These are phyloP conservation scores for Alviniconcha marisindica DNA, from an alignment of 1,140 invertebrate genomes.

Conservation along the genomic window DNA sequence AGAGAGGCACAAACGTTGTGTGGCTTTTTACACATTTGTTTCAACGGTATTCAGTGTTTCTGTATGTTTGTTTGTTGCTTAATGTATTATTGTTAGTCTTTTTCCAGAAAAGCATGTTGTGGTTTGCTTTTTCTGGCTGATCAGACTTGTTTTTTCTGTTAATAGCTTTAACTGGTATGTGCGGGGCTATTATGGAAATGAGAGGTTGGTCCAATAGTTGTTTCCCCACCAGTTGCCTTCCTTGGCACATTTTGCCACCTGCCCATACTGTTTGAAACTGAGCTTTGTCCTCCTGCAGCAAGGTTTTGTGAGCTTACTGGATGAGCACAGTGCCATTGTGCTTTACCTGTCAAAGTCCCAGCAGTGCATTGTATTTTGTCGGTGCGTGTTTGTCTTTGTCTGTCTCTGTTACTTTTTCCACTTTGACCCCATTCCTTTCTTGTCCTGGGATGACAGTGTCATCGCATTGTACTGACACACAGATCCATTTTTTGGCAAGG, in stretches of 20 bases:
- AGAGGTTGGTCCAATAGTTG: conserved; percentile 42
- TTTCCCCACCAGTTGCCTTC: neutral
- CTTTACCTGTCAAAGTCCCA: neutral
- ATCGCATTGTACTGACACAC: too few species aligned
- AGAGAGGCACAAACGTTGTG: neutral
- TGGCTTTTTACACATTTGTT: neutral
- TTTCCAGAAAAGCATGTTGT: conserved; percentile 20
- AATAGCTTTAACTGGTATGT: conserved; percentile 52
- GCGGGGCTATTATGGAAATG: conserved; percentile 36
- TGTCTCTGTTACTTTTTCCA: neutral
- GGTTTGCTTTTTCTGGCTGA: neutral
- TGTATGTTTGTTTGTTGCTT: neutral
- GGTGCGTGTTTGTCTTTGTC: neutral
- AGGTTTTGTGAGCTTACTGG: too few species aligned
- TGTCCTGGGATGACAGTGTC: too few species aligned
- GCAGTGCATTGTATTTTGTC: neutral
- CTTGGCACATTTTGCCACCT: neutral
- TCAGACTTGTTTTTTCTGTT: conserved; percentile 18
- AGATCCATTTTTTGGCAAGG: too few species aligned
- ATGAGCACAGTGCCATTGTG: neutral
- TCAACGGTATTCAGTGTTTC: neutral
- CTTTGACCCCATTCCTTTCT: too few species aligned
- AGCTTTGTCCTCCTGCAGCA: too few species aligned
- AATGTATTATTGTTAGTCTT: neutral
- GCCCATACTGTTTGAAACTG: neutral